Evolutionary conservation across 2,797 vertebrate genomes (phyloP).

Genomic region (Gymnoscopelus microlampas): DNA sequence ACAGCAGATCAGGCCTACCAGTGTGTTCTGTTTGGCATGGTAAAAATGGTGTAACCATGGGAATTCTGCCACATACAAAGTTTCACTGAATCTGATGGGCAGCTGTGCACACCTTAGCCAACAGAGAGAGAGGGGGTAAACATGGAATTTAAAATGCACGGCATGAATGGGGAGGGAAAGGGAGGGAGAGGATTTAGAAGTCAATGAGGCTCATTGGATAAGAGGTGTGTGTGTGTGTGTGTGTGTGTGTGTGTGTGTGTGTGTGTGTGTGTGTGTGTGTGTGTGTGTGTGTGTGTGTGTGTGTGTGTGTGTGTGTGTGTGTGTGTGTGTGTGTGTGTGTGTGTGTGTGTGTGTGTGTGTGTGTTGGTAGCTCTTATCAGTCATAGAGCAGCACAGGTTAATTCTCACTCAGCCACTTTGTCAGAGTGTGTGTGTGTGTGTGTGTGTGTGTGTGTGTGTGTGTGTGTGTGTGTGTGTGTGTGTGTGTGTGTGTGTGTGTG

Average conservation of each 20-base stretch:
- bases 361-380: conserved; percentile 62
- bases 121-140: background rate
- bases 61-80: background rate
- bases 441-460: conserved; percentile 3
- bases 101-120: background rate
- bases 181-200: conserved; percentile 58
- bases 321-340: conserved; percentile 41
- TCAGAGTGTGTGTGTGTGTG: conserved; percentile 18
- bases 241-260: background rate
- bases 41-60: no score
- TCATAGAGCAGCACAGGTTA: conserved; percentile 60
- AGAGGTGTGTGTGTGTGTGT: background rate
- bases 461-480: background rate
- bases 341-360: conserved; percentile 33
- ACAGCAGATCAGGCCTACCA: no score
- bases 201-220: conserved; percentile 61
- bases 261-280: conserved; percentile 13
- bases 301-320: conserved; percentile 13
- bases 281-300: conserved; percentile 11
- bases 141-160: conserved; percentile 34
- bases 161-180: conserved; percentile 28
- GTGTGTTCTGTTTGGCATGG: background rate
- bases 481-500: conserved; percentile 20
- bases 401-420: conserved; percentile 61
- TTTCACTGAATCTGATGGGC: background rate